These are phyloP conservation scores for Adineta ricciae DNA, from an alignment of 2,888 invertebrate genomes.

Conservation along the genomic window DNA sequence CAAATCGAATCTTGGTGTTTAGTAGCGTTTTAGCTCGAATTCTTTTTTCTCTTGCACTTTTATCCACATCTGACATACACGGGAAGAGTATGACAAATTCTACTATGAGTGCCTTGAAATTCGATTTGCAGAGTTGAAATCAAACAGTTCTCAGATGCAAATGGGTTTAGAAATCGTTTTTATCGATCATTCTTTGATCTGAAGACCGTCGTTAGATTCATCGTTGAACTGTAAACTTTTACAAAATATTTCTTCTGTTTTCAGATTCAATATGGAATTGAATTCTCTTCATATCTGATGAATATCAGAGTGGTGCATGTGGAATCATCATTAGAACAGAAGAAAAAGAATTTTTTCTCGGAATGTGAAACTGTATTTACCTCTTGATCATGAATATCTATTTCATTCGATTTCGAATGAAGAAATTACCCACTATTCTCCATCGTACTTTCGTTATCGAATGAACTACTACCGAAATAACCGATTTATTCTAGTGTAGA, in stretches of 20 bases:
- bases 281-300: not conserved
- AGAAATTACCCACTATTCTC: too few species aligned
- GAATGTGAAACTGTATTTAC: too few species aligned
- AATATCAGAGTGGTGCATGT: not conserved
- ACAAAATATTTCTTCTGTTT: not conserved
- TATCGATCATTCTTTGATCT: constrained; percentile 3
- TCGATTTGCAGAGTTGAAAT: too few species aligned
- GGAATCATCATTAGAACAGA: not conserved
- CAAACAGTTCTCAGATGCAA: not conserved
- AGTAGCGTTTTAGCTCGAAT: not conserved
- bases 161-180: not conserved
- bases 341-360: not conserved
- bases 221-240: not conserved
- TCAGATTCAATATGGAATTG: not conserved
- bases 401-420: too few species aligned
- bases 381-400: too few species aligned
- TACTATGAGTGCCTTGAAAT: not conserved
- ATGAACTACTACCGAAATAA: too few species aligned
- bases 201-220: constrained; percentile 2
- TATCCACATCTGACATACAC: not conserved
- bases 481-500: not conserved
- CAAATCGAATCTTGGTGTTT: not conserved
- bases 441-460: too few species aligned
- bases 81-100: not conserved
- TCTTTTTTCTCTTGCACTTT: not conserved